Conservation (phyloP, 2,888 invertebrate species). For the Ischnura elegans region DNA sequence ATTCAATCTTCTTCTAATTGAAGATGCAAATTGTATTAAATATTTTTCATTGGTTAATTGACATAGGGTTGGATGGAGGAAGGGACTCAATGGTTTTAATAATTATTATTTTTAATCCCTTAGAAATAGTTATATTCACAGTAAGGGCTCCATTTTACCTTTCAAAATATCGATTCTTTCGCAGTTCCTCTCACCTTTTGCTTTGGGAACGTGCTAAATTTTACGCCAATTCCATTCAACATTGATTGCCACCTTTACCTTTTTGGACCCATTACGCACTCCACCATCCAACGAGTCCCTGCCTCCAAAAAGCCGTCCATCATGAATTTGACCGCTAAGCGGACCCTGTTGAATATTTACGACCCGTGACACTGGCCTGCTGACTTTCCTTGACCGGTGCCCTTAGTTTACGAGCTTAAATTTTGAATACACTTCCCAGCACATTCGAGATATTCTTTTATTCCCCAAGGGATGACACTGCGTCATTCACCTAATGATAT, state of each 20-base stretch:
- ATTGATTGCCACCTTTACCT: background rate
- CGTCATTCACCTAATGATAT: slow-evolving; percentile 6
- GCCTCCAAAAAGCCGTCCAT: background rate
- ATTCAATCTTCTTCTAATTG: no score
- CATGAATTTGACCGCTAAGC: slow-evolving; percentile 35
- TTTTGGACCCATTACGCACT: background rate
- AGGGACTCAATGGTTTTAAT: no score
- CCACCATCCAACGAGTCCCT: background rate
- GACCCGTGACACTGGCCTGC: background rate
- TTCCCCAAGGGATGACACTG: background rate
- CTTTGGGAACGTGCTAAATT: background rate
- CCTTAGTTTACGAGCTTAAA: slow-evolving; percentile 26
- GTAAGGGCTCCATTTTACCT: background rate
- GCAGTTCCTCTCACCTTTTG: background rate
- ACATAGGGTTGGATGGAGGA: no score
- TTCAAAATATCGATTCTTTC: background rate
- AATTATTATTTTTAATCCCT: no score
- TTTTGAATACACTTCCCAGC: background rate
- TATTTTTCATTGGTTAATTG: no score
- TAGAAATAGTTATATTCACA: no score
- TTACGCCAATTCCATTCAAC: background rate
- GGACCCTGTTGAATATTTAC: slow-evolving; percentile 31
- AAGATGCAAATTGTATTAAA: no score
- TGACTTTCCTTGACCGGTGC: background rate
- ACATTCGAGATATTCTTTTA: background rate